Evolutionary conservation across 2,888 invertebrate genomes (phyloP), one percentile per base, ranked within the genome.

Genomic region (Chrysolina americana): DNA sequence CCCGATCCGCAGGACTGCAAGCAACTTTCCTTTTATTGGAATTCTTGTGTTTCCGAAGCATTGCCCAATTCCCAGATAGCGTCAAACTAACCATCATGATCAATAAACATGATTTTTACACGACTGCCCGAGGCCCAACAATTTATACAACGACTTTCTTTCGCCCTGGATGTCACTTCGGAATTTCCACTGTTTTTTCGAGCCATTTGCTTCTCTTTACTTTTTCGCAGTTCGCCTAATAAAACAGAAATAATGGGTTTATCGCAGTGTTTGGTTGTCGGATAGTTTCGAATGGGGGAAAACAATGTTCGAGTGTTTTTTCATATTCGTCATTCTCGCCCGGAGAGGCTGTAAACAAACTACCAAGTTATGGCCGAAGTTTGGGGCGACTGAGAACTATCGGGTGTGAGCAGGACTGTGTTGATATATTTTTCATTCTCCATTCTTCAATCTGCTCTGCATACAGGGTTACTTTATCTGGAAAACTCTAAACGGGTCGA

Each of bases 51-150:
- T 86, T 87, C 86, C 87, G 80, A 85, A 84, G 86, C 86, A 86
- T 87, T 87, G 86, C 82, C 84, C 86, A 85, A 86, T 86, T 87
- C 82, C 73, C 80, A 75, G 83, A 83, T 81, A 82, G 85, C 85
- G 86, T 85, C 85, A 86, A 86, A 86, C 86, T 84, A 85, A 86
- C 86, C 85, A 86, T 86, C 85, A 85, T 83, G 84, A 84, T 85
- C 86, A 83, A 86, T 85, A 85, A 86, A 85, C 83, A 84, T 84
- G 81, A 83, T 82, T 84, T 83, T 78, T 69, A 79, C 81, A 74
- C 78, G 70, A 65, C 74, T 65, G 68, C 62, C 69, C 65, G 63
- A 70, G 70, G 70, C 70, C 70, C 68, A 65, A 72, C 74, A 71
- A 75, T 73, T 77, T 68, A 66, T 74, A 73, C 70, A 70, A 71